A percentile compares a stretch with the other conserved stretches of the same genome.
Evolutionary conservation across 2,113 vertebrate species (phyloP).

Genomic region (Coracopsis vasa): DNA sequence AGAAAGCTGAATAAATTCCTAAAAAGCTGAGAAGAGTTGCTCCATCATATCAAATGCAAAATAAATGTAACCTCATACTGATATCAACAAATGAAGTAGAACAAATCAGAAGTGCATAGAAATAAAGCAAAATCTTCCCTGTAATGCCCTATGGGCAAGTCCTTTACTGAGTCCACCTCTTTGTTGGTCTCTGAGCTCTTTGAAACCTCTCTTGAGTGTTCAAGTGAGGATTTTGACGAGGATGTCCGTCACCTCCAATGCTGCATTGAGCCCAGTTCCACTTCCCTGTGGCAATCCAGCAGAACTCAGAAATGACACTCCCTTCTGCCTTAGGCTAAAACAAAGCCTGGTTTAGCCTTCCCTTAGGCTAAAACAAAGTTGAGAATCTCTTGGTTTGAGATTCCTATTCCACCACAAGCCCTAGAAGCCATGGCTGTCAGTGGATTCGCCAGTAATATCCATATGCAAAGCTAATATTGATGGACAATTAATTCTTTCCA

Average conservation of each 20-base stretch:
- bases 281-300: background rate
- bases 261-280: background rate
- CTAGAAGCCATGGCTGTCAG: background rate
- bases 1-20: background rate
- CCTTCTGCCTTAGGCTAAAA: background rate
- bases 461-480: background rate
- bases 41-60: background rate
- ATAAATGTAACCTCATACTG: background rate
- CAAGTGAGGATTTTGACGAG: background rate
- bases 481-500: background rate
- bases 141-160: background rate
- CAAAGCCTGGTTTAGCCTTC: background rate
- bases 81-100: background rate
- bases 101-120: background rate
- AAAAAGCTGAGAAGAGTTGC: background rate
- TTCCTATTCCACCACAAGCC: background rate
- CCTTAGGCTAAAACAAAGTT: background rate
- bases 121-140: background rate
- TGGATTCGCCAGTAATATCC: background rate
- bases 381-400: background rate
- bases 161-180: background rate
- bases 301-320: background rate
- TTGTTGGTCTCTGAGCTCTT: background rate
- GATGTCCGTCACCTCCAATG: accelerated
- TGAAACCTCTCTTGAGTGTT: background rate